Conservation (phyloP, 23 tunicate species). For the Corella eumyota region DNA sequence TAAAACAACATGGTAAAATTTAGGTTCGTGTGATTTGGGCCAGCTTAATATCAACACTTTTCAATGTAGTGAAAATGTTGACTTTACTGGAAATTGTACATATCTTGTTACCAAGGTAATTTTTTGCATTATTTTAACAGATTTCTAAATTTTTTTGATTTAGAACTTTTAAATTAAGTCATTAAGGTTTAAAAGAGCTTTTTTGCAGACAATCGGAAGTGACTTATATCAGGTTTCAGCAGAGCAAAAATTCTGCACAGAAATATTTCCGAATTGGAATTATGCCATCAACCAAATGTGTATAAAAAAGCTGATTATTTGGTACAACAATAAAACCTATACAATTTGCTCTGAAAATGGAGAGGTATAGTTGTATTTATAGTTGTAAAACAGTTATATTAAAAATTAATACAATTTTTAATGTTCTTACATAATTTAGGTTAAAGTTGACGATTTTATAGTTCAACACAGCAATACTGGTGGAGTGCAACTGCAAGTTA, state of each 20-base stretch:
- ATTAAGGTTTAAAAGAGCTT: neutral
- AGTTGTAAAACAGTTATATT: too few relatives aligned
- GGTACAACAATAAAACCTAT: neutral
- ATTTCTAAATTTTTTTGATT: too few relatives aligned
- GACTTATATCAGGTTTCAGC: constrained; percentile 3
- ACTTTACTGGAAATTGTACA: constrained; percentile 16
- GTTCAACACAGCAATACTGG: neutral
- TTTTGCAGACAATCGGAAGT: neutral
- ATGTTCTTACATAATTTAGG: neutral
- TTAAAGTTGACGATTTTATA: neutral
- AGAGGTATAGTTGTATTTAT: constrained; percentile 3
- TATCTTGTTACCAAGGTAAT: constrained; percentile 3
- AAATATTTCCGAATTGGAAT: neutral
- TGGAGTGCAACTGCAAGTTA: neutral
- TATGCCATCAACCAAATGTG: constrained; percentile 5
- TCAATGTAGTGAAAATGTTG: neutral
- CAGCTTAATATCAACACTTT: neutral
- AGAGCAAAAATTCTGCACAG: constrained; percentile 4
- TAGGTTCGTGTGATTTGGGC: too few relatives aligned
- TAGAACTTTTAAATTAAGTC: too few relatives aligned
- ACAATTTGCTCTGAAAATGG: constrained; percentile 4
- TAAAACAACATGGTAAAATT: too few relatives aligned
- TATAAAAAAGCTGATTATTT: constrained; percentile 2
- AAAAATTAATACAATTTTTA: too few relatives aligned
- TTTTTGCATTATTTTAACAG: neutral